Evolutionary conservation across 2,797 vertebrate genomes (phyloP), one percentile per base, ranked within the genome.

Genomic region (Pelochelys cantorii): DNA sequence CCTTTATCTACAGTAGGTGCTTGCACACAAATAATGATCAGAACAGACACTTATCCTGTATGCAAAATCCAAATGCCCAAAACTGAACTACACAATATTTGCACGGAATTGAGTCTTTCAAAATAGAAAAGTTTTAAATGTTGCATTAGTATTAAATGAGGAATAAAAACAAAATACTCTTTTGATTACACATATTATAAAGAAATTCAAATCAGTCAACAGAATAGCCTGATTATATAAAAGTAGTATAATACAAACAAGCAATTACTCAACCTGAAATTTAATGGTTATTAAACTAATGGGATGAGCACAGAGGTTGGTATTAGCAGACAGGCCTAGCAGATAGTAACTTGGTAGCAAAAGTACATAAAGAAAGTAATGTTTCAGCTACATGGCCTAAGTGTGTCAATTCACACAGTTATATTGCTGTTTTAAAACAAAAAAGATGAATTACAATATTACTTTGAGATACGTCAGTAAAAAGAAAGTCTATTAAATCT

Each of bases 391-490:
- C 2, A 31, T 77, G 56, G 65, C n/a, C 57, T 22, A 75, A 60
- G 27, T 83, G 52, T 52, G 18, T 59, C n/a, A 77, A 59, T 31
- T n/a, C 42, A 83, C 54, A 77, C 52, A 77, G 53, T 17, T 6
- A 60, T 60, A 11, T 29, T 29, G 23, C 18, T 18, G 17, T 37
- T 75, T 29, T 25, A 42, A 77, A 59, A 54, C 7, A 48, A 94
- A 83, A 71, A 93, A 84, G 90, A 95, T 53, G 81, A 84, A 84
- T 89, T 87, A 80, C 71, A 77, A 59, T 90, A 54, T 78, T 83
- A 87, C 59, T 93, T 91, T 85, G 92, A 96, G 95, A 98, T 98
- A 98, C 98, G 98, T 98, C 98, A 96, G 96, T 95, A 96, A 94
- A 97, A 97, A 96, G 93, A 85, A 71, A 89, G 65, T 52, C 93